Conservation (phyloP, 2,888 invertebrate species). For the Noctua janthina region DNA sequence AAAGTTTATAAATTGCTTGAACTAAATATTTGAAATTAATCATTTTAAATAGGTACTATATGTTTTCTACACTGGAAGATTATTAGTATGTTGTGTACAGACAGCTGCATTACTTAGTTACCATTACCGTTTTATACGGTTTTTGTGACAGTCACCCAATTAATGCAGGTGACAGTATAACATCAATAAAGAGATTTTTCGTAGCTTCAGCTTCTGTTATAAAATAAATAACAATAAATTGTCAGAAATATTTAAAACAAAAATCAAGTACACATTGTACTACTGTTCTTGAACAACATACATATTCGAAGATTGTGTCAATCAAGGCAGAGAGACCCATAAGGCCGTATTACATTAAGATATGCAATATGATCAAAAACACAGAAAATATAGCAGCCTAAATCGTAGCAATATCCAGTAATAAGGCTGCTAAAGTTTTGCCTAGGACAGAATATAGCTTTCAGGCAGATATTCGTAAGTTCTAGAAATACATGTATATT, state of each 20-base stretch:
- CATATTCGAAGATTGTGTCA: conserved; percentile 41
- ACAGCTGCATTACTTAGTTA: conserved; percentile 18
- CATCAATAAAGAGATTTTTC: neutral
- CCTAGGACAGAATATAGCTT: conserved; percentile 25
- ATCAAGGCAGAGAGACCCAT: conserved; percentile 33
- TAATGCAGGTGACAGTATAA: conserved; percentile 14
- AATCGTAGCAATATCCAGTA: neutral
- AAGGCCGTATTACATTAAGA: conserved; percentile 17
- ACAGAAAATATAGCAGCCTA: conserved; percentile 21
- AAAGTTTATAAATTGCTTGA: conserved; percentile 4
- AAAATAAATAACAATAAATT: neutral
- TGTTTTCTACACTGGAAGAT: conserved; percentile 8
- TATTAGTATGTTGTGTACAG: conserved; percentile 2
- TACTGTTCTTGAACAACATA: conserved; percentile 37
- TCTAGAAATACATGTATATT: conserved; percentile 7
- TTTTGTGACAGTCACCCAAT: neutral
- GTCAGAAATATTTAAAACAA: neutral
- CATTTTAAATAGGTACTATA: conserved; percentile 12
- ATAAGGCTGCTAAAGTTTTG: conserved; percentile 1
- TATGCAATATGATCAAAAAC: conserved; percentile 30
- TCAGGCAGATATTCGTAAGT: conserved; percentile 16
- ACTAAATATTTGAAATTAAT: conserved; percentile 3
- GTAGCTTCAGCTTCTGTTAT: neutral
- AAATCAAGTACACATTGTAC: conserved; percentile 1
- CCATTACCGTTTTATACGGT: neutral